Evolutionary conservation across 2,113 vertebrate genomes (phyloP).

Genomic region (Menidia beryllina): DNA sequence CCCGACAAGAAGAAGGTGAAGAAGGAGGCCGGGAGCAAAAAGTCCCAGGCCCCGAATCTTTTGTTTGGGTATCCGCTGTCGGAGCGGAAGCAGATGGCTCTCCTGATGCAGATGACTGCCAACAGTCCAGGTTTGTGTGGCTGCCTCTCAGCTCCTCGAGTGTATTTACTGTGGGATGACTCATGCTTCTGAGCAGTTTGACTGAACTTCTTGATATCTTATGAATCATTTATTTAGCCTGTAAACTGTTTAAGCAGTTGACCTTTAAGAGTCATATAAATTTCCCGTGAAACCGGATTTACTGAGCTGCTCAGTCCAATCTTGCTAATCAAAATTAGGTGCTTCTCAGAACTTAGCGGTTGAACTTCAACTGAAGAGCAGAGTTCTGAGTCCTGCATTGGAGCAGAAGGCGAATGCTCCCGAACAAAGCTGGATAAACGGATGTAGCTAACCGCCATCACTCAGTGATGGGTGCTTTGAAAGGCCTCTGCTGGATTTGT

Average conservation of each 20-base stretch:
- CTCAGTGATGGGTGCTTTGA: too few species aligned
- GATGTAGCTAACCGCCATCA: too few species aligned
- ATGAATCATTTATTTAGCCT: conserved; percentile 3
- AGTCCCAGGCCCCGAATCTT: conserved; percentile 92
- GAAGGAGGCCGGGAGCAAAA: conserved; percentile 93
- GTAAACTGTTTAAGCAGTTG: too few species aligned
- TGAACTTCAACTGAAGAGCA: neutral
- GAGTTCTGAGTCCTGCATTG: neutral
- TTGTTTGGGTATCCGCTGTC: conserved; percentile 98
- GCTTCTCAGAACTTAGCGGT: too few species aligned
- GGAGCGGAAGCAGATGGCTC: conserved; percentile 98
- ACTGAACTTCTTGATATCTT: neutral
- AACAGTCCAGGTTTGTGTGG: conserved; percentile 94
- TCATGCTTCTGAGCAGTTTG: conserved; percentile 18
- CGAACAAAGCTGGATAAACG: too few species aligned
- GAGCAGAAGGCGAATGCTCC: too few species aligned
- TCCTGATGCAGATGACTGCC: conserved; percentile 99
- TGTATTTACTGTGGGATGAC: conserved; percentile 33
- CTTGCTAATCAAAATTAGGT: neutral
- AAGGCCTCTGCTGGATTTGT: too few species aligned
- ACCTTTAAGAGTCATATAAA: neutral
- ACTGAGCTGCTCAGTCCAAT: neutral
- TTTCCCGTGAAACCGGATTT: neutral
- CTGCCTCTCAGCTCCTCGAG: conserved; percentile 24
- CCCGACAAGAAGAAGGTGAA: conserved; percentile 98